A percentile compares a stretch with the other conserved stretches of the same genome.
phyloP scores from a whole-genome alignment of 2,888 invertebrate species.

The Hemicrepidius hirtus region DNA sequence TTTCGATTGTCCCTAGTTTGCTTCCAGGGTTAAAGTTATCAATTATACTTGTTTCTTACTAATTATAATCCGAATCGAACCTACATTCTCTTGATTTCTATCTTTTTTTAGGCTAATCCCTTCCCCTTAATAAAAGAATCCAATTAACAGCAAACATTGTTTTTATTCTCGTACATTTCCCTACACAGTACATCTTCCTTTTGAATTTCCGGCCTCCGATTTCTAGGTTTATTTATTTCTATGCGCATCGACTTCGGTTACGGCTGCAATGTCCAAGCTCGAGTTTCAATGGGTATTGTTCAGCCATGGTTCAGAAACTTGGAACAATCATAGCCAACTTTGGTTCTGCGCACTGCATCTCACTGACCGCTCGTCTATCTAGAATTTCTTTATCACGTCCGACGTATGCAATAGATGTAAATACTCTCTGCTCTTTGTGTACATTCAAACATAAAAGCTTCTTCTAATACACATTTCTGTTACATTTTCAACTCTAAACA shows the following conservation, averaged over 20 bases:
- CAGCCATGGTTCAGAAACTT: slow-evolving; percentile 67
- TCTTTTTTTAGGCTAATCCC: too few species aligned
- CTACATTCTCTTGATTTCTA: too few species aligned
- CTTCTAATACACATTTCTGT: slow-evolving; percentile 2
- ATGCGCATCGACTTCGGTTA: slow-evolving; percentile 46
- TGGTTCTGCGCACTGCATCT: slow-evolving; percentile 66
- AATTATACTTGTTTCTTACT: slow-evolving; percentile 30
- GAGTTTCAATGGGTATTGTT: slow-evolving; percentile 66
- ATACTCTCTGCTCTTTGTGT: slow-evolving; percentile 23
- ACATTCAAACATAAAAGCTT: slow-evolving; percentile 19
- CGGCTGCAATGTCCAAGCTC: slow-evolving; percentile 60
- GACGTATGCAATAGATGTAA: slow-evolving; percentile 57
- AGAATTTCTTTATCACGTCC: slow-evolving; percentile 63
- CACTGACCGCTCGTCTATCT: slow-evolving; percentile 64
- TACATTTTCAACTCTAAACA: not conserved
- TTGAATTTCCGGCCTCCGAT: slow-evolving; percentile 3
- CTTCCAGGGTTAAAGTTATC: slow-evolving; percentile 41
- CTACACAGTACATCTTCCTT: not conserved
- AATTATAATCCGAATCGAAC: not conserved
- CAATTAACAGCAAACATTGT: too few species aligned
- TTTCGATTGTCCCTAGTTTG: slow-evolving; percentile 49
- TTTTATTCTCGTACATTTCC: too few species aligned
- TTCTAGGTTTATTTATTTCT: slow-evolving; percentile 47
- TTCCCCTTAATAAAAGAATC: too few species aligned
- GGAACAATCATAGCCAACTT: slow-evolving; percentile 66